Conservation (phyloP, 1,140 invertebrate species). For the Lasioglossum albipes region DNA sequence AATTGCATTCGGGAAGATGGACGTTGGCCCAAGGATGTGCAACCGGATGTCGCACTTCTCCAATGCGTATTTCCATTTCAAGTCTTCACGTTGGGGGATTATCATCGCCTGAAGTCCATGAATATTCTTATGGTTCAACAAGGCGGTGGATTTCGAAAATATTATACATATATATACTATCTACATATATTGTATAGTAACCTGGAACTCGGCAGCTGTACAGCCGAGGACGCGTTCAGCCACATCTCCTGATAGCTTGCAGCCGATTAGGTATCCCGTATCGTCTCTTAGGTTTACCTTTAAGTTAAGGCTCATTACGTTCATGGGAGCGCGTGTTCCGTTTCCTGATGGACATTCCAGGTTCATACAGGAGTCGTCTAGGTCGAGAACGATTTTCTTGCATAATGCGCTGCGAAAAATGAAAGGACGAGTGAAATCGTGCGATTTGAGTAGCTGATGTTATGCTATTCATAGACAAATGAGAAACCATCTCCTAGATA, state of each 20-base stretch:
- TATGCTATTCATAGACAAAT: neutral
- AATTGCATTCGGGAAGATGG: constrained; percentile 61
- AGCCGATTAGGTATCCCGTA: constrained; percentile 77
- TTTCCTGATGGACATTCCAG: constrained; percentile 77
- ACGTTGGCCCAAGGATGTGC: constrained; percentile 73
- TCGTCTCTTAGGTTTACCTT: constrained; percentile 77
- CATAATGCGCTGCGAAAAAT: constrained; percentile 72
- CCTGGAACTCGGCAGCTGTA: constrained; percentile 68
- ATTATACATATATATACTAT: too few relatives aligned
- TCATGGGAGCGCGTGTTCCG: constrained; percentile 68
- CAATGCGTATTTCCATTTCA: constrained; percentile 72
- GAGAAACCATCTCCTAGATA: constrained; percentile 71
- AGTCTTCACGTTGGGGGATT: constrained; percentile 56
- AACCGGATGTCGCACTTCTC: constrained; percentile 68
- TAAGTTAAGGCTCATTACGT: constrained; percentile 69
- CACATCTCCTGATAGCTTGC: constrained; percentile 69
- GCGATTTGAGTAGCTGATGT: neutral
- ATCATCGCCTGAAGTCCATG: constrained; percentile 64
- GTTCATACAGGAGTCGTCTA: constrained; percentile 77
- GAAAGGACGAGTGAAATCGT: neutral
- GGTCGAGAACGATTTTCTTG: constrained; percentile 64
- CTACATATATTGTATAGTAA: constrained; percentile 18
- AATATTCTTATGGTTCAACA: neutral
- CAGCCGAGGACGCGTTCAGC: constrained; percentile 73
- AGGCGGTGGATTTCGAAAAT: neutral